Evolutionary conservation across 2,113 vertebrate species (phyloP).

Genomic region (Riparia riparia): DNA sequence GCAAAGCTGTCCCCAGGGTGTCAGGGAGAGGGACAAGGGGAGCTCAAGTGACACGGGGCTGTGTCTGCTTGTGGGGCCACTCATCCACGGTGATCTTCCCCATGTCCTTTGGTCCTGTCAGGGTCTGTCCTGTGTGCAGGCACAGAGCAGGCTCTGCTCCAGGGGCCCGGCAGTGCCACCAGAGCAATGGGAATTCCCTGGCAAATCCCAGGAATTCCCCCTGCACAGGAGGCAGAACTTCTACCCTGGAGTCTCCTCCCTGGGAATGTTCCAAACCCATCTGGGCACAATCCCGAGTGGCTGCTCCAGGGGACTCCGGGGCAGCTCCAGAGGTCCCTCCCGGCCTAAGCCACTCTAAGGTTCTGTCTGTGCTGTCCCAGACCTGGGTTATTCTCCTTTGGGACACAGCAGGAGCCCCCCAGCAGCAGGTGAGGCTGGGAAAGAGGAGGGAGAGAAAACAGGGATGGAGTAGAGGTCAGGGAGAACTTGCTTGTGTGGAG

Average conservation of each 20-base stretch:
- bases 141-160: fast-evolving
- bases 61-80: neutral
- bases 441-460: neutral
- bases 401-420: neutral
- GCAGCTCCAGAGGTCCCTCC: neutral
- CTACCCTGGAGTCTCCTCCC: neutral
- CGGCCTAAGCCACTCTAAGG: too few species aligned
- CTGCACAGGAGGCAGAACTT: neutral
- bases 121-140: neutral
- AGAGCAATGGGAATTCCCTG: neutral
- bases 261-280: neutral
- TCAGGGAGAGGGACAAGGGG: neutral
- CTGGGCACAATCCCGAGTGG: neutral
- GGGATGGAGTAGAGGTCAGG: neutral
- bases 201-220: neutral
- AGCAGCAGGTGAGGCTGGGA: neutral
- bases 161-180: too few species aligned
- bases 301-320: neutral
- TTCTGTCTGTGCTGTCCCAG: neutral
- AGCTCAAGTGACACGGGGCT: fast-evolving
- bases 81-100: neutral
- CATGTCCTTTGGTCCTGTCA: neutral
- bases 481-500: neutral
- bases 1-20: neutral
- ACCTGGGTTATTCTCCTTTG: neutral